Evolutionary conservation across 2,113 vertebrate genomes (phyloP).

Genomic region (Speoplatyrhinus poulsoni): DNA sequence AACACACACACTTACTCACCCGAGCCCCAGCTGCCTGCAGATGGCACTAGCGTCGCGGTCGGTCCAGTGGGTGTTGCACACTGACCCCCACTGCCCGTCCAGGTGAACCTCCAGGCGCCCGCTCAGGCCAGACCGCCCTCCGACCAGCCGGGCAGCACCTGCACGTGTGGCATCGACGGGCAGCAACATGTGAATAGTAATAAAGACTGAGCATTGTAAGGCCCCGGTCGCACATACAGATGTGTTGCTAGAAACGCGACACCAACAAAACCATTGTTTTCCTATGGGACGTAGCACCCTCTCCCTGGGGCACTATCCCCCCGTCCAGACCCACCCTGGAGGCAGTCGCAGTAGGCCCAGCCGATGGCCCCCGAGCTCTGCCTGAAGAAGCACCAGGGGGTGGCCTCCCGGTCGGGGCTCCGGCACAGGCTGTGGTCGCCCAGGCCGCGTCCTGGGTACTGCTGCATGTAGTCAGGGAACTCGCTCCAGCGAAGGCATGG

Average conservation of each 20-base stretch:
- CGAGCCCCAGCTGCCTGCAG: slow-evolving; percentile 84
- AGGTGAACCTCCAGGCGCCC: slow-evolving; percentile 81
- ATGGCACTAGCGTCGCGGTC: slow-evolving; percentile 85
- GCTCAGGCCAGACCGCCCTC: slow-evolving; percentile 58
- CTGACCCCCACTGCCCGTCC: slow-evolving; percentile 80
- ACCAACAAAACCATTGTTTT: too few species aligned
- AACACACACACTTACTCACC: slow-evolving; percentile 61
- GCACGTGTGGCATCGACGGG: not conserved
- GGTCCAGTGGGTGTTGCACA: slow-evolving; percentile 84
- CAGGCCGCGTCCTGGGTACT: slow-evolving; percentile 81
- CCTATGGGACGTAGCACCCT: too few species aligned
- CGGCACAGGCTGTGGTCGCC: slow-evolving; percentile 84
- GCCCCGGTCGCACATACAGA: too few species aligned
- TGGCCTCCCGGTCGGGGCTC: slow-evolving; percentile 77
- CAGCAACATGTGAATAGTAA: too few species aligned
- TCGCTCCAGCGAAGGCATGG: slow-evolving; percentile 82
- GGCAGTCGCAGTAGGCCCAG: slow-evolving; percentile 86
- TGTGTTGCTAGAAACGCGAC: too few species aligned
- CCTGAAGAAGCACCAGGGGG: slow-evolving; percentile 86
- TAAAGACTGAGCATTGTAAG: too few species aligned
- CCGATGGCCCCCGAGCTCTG: slow-evolving; percentile 77
- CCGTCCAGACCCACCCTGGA: slow-evolving; percentile 69
- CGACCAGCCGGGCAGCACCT: slow-evolving; percentile 80
- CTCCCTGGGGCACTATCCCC: too few species aligned
- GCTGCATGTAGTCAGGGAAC: slow-evolving; percentile 83